Evolutionary conservation across 2,113 vertebrate species (phyloP).

Genomic region (Marcusenius ussheri): DNA sequence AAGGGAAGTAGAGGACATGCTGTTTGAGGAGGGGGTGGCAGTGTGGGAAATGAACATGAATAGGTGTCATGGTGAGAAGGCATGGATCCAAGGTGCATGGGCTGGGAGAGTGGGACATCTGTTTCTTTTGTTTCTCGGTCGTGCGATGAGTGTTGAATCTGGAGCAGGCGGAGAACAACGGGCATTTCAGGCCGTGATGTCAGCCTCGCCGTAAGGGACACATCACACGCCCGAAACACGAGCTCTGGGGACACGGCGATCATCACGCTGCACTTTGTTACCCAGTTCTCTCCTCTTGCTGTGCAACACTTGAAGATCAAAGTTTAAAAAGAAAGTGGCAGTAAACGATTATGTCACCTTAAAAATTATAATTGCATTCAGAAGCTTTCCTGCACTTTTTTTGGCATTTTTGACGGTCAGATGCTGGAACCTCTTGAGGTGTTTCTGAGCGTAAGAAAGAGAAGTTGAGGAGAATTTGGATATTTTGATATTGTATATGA

Average conservation of each 20-base stretch:
- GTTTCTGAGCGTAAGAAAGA: neutral
- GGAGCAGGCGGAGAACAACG: neutral
- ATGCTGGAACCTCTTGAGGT: neutral
- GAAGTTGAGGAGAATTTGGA: neutral
- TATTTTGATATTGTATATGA: neutral
- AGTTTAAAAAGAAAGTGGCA: neutral
- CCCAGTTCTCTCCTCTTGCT: neutral
- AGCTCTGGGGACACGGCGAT: neutral
- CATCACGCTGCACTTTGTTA: neutral
- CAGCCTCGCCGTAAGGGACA: neutral
- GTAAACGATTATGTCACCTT: neutral
- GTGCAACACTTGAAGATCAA: neutral
- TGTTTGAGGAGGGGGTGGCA: neutral
- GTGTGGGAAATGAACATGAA: neutral
- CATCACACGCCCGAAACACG: conserved; percentile 3
- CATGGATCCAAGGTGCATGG: neutral
- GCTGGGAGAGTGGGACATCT: neutral
- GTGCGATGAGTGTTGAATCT: neutral
- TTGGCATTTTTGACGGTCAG: neutral
- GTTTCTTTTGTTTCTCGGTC: neutral
- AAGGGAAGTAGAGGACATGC: neutral
- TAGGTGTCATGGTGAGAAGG: neutral
- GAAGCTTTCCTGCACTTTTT: neutral
- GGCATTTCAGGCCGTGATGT: neutral
- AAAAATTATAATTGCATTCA: neutral